Evolutionary conservation across 2,888 invertebrate species (phyloP), one percentile per base, ranked within the genome.

Genomic region (Netelia inedita): DNA sequence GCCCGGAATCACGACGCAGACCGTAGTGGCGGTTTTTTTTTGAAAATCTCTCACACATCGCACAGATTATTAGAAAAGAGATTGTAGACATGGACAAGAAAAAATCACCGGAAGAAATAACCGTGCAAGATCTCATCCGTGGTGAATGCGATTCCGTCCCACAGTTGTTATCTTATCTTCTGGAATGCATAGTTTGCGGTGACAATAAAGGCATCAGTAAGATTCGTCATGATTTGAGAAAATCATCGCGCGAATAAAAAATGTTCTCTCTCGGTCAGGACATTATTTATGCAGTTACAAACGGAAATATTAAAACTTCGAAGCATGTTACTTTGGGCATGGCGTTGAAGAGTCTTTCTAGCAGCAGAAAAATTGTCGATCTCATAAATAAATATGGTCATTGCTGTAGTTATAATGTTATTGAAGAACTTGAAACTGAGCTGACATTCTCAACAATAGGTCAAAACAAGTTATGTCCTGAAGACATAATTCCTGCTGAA

Each of bases 371-470:
- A 84, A 79, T 91, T 68, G 75, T 92, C n/a, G 85, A 89, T 35
- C 88, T 92, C 66, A 55, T 92, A 1, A 91, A 92, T 85, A 88
- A 82, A 87, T 91, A 88, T 78, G 91, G 92, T 28, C 91, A 92
- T 83, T 91, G 90, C 63, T 86, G 86, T 53, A 89, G 89, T 72
- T 92, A 92, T 73, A 68, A 87, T 41, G 79, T 59, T n/a, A 73
- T 90, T 16, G 91, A 92, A 89, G 91, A 92, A 88, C 80, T 92
- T n/a, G 87, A 89, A 85, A 89, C 89, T 28, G 86, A 89, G 78
- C 57, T 85, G 10, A 88, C 87, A n/a, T 86, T 73, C 35, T n/a
- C 82, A 35, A 61, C 83, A 53, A 41, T 57, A 0, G 5, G 50
- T 23, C 16, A 61, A 28, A 57, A 50, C 10, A 43, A 61, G n/a